Conservation (phyloP, 2,113 vertebrate genomes). For the Lichenostomus cassidix region DNA sequence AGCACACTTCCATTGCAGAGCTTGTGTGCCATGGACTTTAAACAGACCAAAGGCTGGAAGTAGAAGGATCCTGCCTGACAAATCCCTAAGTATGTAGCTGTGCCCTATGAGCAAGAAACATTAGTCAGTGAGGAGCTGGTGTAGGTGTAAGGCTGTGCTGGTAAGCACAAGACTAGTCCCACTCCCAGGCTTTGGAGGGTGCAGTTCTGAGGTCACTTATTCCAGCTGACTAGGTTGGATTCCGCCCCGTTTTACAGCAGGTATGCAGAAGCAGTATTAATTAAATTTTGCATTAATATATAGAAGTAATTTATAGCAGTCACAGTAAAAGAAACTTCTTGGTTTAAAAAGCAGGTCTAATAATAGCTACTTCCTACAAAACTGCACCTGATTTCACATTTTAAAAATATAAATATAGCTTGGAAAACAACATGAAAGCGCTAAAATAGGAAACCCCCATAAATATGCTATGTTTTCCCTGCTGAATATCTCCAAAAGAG, state of each 20-base stretch:
- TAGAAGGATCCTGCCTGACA: neutral
- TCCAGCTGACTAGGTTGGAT: neutral
- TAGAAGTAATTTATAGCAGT: neutral
- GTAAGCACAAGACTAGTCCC: neutral
- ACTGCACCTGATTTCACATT: neutral
- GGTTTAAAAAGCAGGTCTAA: neutral
- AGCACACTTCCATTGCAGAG: fast-evolving
- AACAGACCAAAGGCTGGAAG: neutral
- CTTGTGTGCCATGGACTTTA: neutral
- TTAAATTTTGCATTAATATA: neutral
- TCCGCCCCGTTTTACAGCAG: neutral
- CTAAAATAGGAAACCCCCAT: neutral
- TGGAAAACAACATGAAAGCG: neutral
- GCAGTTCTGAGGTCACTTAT: neutral
- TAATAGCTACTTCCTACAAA: neutral
- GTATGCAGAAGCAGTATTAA: neutral
- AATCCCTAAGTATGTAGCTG: neutral
- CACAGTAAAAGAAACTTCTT: neutral
- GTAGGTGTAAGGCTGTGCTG: neutral
- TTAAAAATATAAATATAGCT: neutral
- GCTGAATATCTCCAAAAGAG: neutral
- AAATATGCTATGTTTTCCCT: neutral
- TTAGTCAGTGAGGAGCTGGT: neutral
- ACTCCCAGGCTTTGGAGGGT: neutral
- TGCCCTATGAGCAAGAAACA: neutral